phyloP scores from a whole-genome alignment of 2,888 invertebrate genomes.

The Thera britannica region DNA sequence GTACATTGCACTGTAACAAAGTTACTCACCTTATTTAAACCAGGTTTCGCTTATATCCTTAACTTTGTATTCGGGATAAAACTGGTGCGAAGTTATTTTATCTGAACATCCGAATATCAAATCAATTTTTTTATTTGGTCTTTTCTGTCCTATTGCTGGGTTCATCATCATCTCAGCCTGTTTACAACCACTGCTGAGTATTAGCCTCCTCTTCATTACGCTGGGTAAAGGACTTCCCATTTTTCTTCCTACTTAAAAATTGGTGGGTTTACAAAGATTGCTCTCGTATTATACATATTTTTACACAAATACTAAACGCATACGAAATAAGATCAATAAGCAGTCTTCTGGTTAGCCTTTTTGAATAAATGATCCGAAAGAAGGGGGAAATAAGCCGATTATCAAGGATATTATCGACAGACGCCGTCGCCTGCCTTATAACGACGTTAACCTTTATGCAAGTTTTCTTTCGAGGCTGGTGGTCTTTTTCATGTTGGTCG shows the following conservation, averaged over 20 bases:
- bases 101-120: neutral
- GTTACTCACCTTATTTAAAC: neutral
- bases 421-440: slow-evolving; percentile 47
- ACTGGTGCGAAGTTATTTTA: neutral
- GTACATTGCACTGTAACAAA: neutral
- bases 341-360: slow-evolving; percentile 34
- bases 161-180: no score
- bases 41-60: no score
- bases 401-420: slow-evolving; percentile 51
- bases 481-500: neutral
- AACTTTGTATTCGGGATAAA: no score
- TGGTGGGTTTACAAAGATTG: neutral
- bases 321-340: slow-evolving; percentile 7
- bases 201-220: no score
- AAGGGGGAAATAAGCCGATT: slow-evolving; percentile 67
- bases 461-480: neutral
- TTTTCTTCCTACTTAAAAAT: no score
- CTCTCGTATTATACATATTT: neutral
- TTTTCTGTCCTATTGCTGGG: no score
- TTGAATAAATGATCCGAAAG: slow-evolving; percentile 40
- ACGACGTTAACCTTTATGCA: slow-evolving; percentile 22
- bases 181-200: no score
- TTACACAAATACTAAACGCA: slow-evolving; percentile 2
- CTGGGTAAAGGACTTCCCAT: no score
- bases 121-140: no score